Conservation (phyloP, 2,888 invertebrate genomes). For the Amphipyra berbera region DNA sequence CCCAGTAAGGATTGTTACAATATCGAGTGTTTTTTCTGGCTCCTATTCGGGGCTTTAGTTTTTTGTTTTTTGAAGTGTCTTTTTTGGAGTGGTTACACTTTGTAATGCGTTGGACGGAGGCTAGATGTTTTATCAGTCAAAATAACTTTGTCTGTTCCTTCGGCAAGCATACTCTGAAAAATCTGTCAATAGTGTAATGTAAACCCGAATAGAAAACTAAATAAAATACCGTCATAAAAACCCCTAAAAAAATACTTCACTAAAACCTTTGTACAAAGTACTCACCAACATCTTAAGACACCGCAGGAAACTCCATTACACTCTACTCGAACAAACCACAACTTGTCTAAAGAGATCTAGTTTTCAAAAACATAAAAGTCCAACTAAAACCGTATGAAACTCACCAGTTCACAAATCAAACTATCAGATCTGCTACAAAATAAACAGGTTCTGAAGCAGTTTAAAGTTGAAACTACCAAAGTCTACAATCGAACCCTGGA, state of each 20-base stretch:
- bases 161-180: too few relatives aligned
- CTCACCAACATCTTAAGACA: slow-evolving; percentile 2
- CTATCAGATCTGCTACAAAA: slow-evolving; percentile 57
- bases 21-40: slow-evolving; percentile 69
- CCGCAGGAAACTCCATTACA: slow-evolving; percentile 12
- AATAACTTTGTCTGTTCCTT: too few relatives aligned
- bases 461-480: slow-evolving; percentile 72
- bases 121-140: background rate
- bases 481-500: slow-evolving; percentile 64
- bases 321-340: slow-evolving; percentile 13
- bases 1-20: slow-evolving; percentile 67
- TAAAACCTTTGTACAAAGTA: too few relatives aligned
- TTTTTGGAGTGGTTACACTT: slow-evolving; percentile 50
- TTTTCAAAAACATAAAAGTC: slow-evolving; percentile 45
- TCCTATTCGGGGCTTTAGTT: slow-evolving; percentile 51
- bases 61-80: slow-evolving; percentile 44
- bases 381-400: slow-evolving; percentile 36
- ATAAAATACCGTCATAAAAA: too few relatives aligned
- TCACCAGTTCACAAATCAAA: slow-evolving; percentile 57
- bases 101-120: background rate
- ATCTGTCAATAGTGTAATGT: too few relatives aligned
- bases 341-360: slow-evolving; percentile 25
- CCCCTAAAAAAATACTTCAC: too few relatives aligned
- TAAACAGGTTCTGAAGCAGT: slow-evolving; percentile 65
- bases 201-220: too few relatives aligned